Evolutionary conservation across 2,113 vertebrate species (phyloP).

Genomic region (Gallinago media): DNA sequence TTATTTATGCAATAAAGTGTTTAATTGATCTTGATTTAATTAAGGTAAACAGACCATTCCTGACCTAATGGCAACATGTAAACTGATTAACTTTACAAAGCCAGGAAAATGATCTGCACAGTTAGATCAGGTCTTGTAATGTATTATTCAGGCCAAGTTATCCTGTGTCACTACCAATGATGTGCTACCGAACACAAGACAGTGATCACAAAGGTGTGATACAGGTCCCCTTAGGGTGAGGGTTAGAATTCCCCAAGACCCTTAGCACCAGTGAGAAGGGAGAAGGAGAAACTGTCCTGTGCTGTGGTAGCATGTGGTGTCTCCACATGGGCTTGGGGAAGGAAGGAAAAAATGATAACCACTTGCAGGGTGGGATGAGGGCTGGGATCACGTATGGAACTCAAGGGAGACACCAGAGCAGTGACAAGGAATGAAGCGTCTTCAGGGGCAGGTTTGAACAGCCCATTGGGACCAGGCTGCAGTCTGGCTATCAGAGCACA

Average conservation of each 20-base stretch:
- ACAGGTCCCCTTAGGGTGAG: too few species aligned
- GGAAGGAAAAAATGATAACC: not conserved
- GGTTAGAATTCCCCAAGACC: not conserved
- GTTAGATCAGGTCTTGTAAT: not conserved
- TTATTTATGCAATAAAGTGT: not conserved
- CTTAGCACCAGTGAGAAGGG: too few species aligned
- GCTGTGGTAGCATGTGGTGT: fast-evolving
- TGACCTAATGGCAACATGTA: conserved; percentile 37
- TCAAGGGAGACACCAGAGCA: not conserved
- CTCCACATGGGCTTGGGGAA: fast-evolving
- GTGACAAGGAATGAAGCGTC: fast-evolving
- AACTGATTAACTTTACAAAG: conserved; percentile 58
- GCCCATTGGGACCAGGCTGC: not conserved
- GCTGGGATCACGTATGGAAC: fast-evolving
- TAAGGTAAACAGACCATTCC: conserved; percentile 36
- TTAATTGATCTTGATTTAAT: conserved; percentile 65
- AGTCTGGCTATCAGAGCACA: not conserved
- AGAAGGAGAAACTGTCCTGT: not conserved
- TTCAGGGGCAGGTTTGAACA: not conserved
- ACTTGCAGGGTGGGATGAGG: not conserved
- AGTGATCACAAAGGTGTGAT: fast-evolving
- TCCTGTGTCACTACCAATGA: not conserved
- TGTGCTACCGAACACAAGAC: not conserved
- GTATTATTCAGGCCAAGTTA: not conserved
- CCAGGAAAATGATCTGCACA: conserved; percentile 14